A percentile compares a stretch with the other conserved stretches of the same genome.
Conservation (phyloP, 2,888 invertebrate species). For the Trachelus troglodyta region DNA sequence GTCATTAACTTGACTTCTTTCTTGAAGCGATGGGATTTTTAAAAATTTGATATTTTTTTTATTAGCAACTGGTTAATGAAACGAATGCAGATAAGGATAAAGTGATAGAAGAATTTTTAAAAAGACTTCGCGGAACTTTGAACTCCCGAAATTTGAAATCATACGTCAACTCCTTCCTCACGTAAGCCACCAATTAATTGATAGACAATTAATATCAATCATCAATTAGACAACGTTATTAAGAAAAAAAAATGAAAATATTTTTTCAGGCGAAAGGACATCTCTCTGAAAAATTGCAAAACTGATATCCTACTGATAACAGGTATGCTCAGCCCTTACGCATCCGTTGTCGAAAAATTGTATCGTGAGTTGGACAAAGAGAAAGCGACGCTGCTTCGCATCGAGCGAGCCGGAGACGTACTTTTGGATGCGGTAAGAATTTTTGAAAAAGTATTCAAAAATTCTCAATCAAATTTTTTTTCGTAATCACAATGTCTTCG, state of each 20-base stretch:
- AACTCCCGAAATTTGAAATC: conserved; percentile 85
- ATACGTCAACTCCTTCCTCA: conserved; percentile 85
- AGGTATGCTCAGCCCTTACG: conserved; percentile 82
- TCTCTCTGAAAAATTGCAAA: conserved; percentile 77
- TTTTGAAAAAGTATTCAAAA: conserved; percentile 1
- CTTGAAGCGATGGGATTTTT: neutral
- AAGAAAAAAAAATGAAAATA: neutral
- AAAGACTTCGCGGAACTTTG: conserved; percentile 78
- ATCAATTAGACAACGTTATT: too few relatives aligned
- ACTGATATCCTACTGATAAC: conserved; percentile 85
- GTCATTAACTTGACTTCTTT: conserved; percentile 4
- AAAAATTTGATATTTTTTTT: neutral
- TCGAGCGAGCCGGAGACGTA: conserved; percentile 89
- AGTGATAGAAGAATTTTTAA: conserved; percentile 81
- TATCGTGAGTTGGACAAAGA: conserved; percentile 83
- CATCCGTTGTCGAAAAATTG: conserved; percentile 83
- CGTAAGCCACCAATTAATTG: conserved; percentile 70
- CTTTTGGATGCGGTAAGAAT: conserved; percentile 82
- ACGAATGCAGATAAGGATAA: conserved; percentile 77
- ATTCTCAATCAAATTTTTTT: too few relatives aligned
- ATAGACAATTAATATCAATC: too few relatives aligned
- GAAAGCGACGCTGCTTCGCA: conserved; percentile 84
- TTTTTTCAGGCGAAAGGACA: conserved; percentile 75
- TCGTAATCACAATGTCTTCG: neutral
- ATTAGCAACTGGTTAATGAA: conserved; percentile 72